Base-by-base conservation (phyloP, 2,113 vertebrate species). In the Notothenia coriiceps region DNA sequence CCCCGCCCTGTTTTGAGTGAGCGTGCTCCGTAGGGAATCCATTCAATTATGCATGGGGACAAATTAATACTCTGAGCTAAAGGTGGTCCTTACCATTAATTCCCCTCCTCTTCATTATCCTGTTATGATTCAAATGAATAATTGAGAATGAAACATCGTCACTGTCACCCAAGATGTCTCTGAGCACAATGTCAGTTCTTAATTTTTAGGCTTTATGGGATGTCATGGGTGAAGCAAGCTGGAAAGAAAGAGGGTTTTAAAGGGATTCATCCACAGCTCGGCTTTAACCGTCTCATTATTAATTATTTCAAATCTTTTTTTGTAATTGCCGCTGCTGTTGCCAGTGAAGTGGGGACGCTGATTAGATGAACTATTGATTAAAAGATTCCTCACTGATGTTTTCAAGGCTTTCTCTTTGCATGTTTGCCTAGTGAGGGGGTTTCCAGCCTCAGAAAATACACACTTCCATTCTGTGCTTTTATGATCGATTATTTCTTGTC, bases 41-140 rank as follows among this genome's bases (percentile, higher is more conserved):
- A 74, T 84, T 93, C 54, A 93, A 91, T 93, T 93, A 94, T 92
- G 80, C 85, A 92, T 77, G 85, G 76, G 84, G 72, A 84, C 84
- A 92, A 91, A 91, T 79, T 91, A 80, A 88, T 86, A 81, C 70
- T 80, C 67, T 76, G 63, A 83, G 80, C 66, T 81, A 87, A 91
- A 91, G 89, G 88, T 86, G 85, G 83, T 72, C 73, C 76, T 82
- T 75, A 70, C 86, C 79, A 84, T 89, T 83, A 68, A 92, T 87
- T 85, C 74, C 51, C 13, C 70, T 57, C 52, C 55, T 89, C 81
- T 91, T 87, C 80, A 91, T 93, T 90, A 85, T 79, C 46, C 66
- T 71, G 62, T 87, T 94, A 77, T 89, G 82, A 86, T 79, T 81
- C 49, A 65, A 84, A 91, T 90, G 40, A 91, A 92, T 91, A 81